Base-by-base conservation (phyloP, 2,888 invertebrate species). In the Meganola albula region DNA sequence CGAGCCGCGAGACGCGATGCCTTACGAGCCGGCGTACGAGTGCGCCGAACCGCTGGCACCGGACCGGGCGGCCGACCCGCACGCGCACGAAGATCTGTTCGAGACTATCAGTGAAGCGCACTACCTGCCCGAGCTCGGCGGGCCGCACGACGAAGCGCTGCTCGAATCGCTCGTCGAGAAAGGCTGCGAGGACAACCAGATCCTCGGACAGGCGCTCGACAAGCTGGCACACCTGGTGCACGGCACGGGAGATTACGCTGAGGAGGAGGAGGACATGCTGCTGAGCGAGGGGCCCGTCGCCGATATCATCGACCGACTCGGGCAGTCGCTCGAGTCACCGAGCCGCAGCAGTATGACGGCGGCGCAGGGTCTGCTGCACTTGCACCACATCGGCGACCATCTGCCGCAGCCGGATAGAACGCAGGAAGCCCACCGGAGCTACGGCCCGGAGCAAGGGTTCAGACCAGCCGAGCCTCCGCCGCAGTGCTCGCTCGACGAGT, bases 281-380 rank as follows among this genome's bases (percentile, higher is more conserved):
- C 58, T 87, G 38, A 68, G 70, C 27, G 73, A 68, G 5, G 87
- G 87, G 37, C 87, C 87, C 1, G 87, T 87, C 4, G 75, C 82
- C 2, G 91, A 91, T 54, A 90, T 91, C 39, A 87, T 91, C 36
- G 88, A 88, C 34, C 76, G 91, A 23, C 75, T 92, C 20, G 88
- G 90, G 51, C 89, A 90, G 50, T 89, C 91, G 14, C 76, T 92
- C 16, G 85, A 73, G 51, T 82, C 76, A 12, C 80, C 83, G n/a
- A 74, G 76, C 12, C 70, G 74, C 8, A 80, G 75, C 49, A 79
- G 80, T 48, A 76, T 82, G 40, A 74, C 77, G 4, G 83, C 83
- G 1, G 78, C 84, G 4, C 82, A 84, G 33, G 83, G 84, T 1
- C 60, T 84, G 13, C 54, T 84, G 10, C 80, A 82, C 40, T 47